Evolutionary conservation across 2,888 invertebrate species (phyloP).

Genomic region (Eupithecia dodoneata): DNA sequence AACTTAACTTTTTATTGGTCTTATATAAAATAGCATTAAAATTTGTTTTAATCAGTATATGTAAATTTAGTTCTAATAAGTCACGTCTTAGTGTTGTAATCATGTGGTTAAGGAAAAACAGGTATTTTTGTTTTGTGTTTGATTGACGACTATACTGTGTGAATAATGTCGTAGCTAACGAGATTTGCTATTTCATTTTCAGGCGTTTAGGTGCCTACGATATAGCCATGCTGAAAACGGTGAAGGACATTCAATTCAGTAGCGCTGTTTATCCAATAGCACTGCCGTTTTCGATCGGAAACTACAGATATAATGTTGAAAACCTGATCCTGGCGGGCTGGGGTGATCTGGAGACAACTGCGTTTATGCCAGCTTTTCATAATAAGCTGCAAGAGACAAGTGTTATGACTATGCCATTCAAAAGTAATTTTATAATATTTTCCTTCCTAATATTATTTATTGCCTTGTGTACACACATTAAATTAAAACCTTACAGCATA

Average conservation of each 20-base stretch:
- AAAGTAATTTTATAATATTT: too few relatives aligned
- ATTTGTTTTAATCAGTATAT: too few relatives aligned
- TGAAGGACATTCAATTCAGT: conserved; percentile 61
- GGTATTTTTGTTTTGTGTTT: too few relatives aligned
- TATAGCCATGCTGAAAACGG: conserved; percentile 78
- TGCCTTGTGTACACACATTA: too few relatives aligned
- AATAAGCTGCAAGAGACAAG: conserved; percentile 74
- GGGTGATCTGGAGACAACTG: conserved; percentile 74
- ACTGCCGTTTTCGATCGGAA: conserved; percentile 57
- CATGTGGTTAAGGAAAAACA: too few relatives aligned
- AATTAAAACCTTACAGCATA: too few relatives aligned
- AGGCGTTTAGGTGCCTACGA: conserved; percentile 80
- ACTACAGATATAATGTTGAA: conserved; percentile 38
- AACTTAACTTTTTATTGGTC: too few relatives aligned
- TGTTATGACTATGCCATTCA: conserved; percentile 50
- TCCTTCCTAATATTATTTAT: too few relatives aligned
- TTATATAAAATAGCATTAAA: too few relatives aligned
- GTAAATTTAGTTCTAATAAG: too few relatives aligned
- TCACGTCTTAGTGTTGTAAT: too few relatives aligned
- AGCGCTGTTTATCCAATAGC: conserved; percentile 71
- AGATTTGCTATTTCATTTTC: conserved; percentile 8
- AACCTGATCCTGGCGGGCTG: conserved; percentile 76
- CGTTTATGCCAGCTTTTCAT: conserved; percentile 70
- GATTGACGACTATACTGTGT: too few relatives aligned
- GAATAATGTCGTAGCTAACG: neutral